Conservation (phyloP, 2,113 vertebrate species). For the Quiscalus mexicanus region DNA sequence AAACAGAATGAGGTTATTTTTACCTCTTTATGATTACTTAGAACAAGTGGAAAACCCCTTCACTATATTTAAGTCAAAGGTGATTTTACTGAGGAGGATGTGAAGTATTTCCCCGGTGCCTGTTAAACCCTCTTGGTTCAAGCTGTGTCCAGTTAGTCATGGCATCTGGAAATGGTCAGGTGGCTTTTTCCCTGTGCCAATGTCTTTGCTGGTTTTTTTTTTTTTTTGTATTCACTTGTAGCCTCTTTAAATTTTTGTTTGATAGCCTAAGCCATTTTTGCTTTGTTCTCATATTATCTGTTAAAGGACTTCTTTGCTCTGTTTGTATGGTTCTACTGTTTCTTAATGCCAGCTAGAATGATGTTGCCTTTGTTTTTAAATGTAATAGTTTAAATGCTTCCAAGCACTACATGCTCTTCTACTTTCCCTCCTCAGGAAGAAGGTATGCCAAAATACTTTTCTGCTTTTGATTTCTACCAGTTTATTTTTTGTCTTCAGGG, state of each 20-base stretch:
- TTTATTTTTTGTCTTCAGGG: neutral
- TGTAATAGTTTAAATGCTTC: neutral
- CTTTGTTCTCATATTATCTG: neutral
- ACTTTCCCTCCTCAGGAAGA: neutral
- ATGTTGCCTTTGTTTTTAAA: neutral
- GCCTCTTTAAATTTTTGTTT: neutral
- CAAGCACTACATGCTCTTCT: neutral
- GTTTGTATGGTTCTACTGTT: neutral
- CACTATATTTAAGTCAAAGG: neutral
- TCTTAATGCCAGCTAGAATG: neutral
- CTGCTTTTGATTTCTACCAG: neutral
- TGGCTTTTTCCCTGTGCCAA: neutral
- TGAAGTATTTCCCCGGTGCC: neutral
- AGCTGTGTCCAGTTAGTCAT: neutral
- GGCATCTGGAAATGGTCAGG: neutral
- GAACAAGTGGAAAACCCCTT: neutral
- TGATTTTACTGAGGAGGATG: neutral
- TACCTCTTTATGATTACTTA: slow-evolving; percentile 4
- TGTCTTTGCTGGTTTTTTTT: neutral
- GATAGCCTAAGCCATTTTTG: neutral
- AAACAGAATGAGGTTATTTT: slow-evolving; percentile 49
- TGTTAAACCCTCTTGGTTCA: neutral
- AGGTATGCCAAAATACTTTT: neutral
- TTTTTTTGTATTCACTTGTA: neutral
- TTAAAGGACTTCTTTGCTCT: neutral